A percentile compares a stretch with the other conserved stretches of the same genome.
These are phyloP conservation scores for Drosophila mimetica DNA, from an alignment of 2,888 invertebrate genomes.

Conservation along the genomic window DNA sequence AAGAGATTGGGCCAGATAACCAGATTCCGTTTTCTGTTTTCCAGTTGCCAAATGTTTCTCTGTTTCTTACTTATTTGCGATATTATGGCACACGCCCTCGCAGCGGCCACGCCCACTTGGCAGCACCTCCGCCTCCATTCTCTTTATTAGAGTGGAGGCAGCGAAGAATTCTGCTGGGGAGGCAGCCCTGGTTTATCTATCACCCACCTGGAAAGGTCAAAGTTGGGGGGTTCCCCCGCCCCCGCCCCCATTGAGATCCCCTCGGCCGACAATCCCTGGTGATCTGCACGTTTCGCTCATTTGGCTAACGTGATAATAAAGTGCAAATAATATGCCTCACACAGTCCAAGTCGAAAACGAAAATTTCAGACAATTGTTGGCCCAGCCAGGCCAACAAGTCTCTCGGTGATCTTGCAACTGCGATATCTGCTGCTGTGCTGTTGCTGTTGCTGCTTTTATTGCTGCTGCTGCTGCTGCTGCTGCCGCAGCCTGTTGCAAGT, in stretches of 20 bases:
- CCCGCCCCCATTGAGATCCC: background rate
- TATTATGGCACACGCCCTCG: constrained; percentile 40
- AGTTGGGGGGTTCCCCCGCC: constrained; percentile 55
- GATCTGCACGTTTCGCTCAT: constrained; percentile 81
- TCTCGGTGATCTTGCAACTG: constrained; percentile 51
- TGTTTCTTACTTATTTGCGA: constrained; percentile 15
- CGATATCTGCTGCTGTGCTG: constrained; percentile 48
- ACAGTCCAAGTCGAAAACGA: constrained; percentile 58
- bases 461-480: constrained; percentile 17
- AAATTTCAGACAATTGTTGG: constrained; percentile 65
- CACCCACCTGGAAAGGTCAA: constrained; percentile 65
- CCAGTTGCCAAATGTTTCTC: constrained; percentile 36
- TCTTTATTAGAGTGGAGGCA: constrained; percentile 20
- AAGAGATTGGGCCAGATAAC: constrained; percentile 41
- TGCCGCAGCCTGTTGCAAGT: constrained; percentile 57
- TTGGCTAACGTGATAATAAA: constrained; percentile 84
- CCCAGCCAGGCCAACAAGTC: constrained; percentile 32
- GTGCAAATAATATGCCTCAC: constrained; percentile 84
- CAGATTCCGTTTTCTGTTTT: constrained; percentile 44
- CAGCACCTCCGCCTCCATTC: constrained; percentile 31
- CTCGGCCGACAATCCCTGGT: constrained; percentile 27
- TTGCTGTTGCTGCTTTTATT: constrained; percentile 11
- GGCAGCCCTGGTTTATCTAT: constrained; percentile 52
- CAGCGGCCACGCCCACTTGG: constrained; percentile 30
- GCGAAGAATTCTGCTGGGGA: constrained; percentile 11